These are phyloP conservation scores for Cyclura pinguis DNA, from an alignment of 2,797 vertebrate genomes.

Conservation along the genomic window DNA sequence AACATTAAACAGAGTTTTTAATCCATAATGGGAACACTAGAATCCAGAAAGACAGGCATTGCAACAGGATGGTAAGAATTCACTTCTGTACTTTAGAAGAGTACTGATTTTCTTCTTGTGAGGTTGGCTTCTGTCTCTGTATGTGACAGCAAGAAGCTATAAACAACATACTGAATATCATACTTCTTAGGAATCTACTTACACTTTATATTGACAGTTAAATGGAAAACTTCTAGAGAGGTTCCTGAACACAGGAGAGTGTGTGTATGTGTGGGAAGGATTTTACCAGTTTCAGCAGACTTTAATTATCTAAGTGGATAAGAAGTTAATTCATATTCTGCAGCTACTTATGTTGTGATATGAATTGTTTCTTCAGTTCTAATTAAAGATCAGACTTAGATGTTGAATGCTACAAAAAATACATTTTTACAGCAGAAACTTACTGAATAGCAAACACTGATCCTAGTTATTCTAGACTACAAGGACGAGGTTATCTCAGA, in stretches of 20 bases:
- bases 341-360: slow-evolving; percentile 69
- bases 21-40: not conserved
- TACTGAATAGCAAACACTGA: slow-evolving; percentile 63
- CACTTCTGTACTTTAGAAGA: not conserved
- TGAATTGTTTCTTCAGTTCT: slow-evolving; percentile 75
- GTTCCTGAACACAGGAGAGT: not conserved
- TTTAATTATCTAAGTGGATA: slow-evolving; percentile 79
- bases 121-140: not conserved
- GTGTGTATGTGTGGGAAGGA: not conserved
- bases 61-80: not conserved
- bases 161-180: not conserved
- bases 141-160: not conserved
- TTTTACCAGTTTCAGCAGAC: slow-evolving; percentile 73
- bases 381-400: slow-evolving; percentile 66
- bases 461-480: not conserved
- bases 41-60: not conserved
- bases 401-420: slow-evolving; percentile 67
- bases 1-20: not conserved
- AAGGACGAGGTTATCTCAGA: slow-evolving; percentile 48
- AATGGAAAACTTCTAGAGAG: not conserved
- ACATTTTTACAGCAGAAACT: slow-evolving; percentile 68
- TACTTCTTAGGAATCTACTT: not conserved
- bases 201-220: slow-evolving; percentile 28
- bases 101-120: not conserved
- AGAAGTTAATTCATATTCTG: slow-evolving; percentile 74